These are phyloP conservation scores for Nineta flava DNA, from an alignment of 2,888 invertebrate genomes.

Conservation along the genomic window DNA sequence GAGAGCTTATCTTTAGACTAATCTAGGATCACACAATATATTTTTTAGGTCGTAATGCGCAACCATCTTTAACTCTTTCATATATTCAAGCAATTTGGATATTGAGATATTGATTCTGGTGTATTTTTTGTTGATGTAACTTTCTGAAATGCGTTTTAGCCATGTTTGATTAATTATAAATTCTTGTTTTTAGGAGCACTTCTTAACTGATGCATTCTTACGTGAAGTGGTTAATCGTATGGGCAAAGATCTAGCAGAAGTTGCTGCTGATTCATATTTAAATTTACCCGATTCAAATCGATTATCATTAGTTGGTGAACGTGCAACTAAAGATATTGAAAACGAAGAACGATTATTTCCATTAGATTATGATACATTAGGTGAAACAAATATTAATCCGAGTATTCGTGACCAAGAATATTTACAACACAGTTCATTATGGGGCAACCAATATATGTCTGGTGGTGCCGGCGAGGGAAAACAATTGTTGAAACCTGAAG, in stretches of 20 bases:
- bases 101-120: no score
- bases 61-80: no score
- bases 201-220: slow-evolving; percentile 53
- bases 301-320: slow-evolving; percentile 22
- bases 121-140: no score
- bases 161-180: no score
- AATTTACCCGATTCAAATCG: slow-evolving; percentile 36
- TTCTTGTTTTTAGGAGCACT: slow-evolving; percentile 36
- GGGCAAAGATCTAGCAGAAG: slow-evolving; percentile 55
- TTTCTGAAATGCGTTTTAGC: no score
- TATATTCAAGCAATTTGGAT: no score
- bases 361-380: slow-evolving; percentile 55
- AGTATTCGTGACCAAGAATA: slow-evolving; percentile 78
- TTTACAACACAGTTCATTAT: slow-evolving; percentile 58
- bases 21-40: no score
- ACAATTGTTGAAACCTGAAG: slow-evolving; percentile 43
- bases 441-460: slow-evolving; percentile 50
- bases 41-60: no score
- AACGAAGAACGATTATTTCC: slow-evolving; percentile 35
- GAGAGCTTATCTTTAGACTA: no score
- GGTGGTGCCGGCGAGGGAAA: slow-evolving; percentile 68
- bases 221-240: slow-evolving; percentile 64
- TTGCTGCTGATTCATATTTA: slow-evolving; percentile 43
- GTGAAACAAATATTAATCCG: slow-evolving; percentile 54
- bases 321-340: slow-evolving; percentile 33